Base-by-base conservation (phyloP, 2,888 invertebrate species). In the Theodoxus fluviatilis region DNA sequence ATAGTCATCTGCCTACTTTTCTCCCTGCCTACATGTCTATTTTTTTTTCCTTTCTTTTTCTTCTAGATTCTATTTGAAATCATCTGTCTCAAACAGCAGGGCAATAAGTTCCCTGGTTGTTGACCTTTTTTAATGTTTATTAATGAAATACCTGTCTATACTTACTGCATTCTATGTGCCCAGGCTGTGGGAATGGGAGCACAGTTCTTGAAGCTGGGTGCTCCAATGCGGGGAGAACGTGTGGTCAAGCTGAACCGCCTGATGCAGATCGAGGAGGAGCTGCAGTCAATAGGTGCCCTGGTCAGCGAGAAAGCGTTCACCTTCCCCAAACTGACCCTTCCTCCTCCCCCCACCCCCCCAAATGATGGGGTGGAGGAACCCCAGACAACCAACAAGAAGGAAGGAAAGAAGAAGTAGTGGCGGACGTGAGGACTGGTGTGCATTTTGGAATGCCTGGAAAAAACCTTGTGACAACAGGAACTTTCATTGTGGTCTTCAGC, bases 171-270 rank as follows among this genome's bases (percentile, higher is more conserved):
- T 65, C 18, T 1, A 47, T 64, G 71, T 35, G 69, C 70, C 15
- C 73, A 84, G 84, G 84, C 85, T 67, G 81, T 85, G 38, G 85
- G 83, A 12, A 73, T 81, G 66, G 73, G 75, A 61, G 81, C 81
- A 2, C 74, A 76, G 59, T 85, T 84, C 73, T 49, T 85, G 15
- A 81, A 83, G 70, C 47, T 82, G 1, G 85, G 85, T 40, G 84
- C 78, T 3, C 82, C 83, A 43, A 76, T 76, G 31, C 77, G 83
- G 25, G 83, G 83, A 38, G 85, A 85, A 70, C 69, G 84, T 47
- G 75, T 82, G 15, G 73, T 76, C 7, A 81, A 81, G 70, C 73
- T 82, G 22, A 84, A 83, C 73, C 71, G 83, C 64, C 76, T 84
- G 22, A 63, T 81, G 12, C 75, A 80, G 61, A 81, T 84, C 18